Conservation (phyloP, 2,888 invertebrate species). For the Erebia ligea region DNA sequence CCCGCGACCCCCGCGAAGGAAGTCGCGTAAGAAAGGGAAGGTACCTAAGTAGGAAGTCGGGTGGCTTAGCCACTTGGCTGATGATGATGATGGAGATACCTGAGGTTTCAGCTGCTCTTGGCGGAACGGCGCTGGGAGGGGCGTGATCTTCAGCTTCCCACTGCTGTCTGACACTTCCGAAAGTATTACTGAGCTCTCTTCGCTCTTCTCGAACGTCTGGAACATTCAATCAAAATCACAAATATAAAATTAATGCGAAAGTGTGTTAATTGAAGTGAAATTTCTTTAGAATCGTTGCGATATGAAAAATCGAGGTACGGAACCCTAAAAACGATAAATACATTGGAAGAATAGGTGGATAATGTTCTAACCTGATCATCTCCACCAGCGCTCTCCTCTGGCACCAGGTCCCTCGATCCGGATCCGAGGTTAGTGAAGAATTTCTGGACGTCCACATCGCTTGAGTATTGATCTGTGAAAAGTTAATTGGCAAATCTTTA, state of each 20-base stretch:
- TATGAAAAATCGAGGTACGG: too few relatives aligned
- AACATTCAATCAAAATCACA: neutral
- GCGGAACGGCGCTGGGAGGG: constrained; percentile 88
- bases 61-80: too few relatives aligned
- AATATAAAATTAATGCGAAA: too few relatives aligned
- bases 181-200: constrained; percentile 85
- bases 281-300: too few relatives aligned
- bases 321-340: too few relatives aligned
- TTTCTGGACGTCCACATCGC: constrained; percentile 84
- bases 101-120: constrained; percentile 88
- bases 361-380: constrained; percentile 84
- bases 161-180: constrained; percentile 88
- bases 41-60: too few relatives aligned
- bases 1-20: too few relatives aligned
- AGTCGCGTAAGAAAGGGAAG: too few relatives aligned
- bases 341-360: neutral
- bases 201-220: constrained; percentile 86
- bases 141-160: constrained; percentile 86
- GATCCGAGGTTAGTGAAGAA: constrained; percentile 93
- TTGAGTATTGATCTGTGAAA: constrained; percentile 84
- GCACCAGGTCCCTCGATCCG: constrained; percentile 86
- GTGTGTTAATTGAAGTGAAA: too few relatives aligned
- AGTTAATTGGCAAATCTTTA: neutral
- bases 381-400: constrained; percentile 88
- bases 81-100: constrained; percentile 48